phyloP scores from a whole-genome alignment of 2,113 vertebrate genomes.

The Hippopotamus amphibius region DNA sequence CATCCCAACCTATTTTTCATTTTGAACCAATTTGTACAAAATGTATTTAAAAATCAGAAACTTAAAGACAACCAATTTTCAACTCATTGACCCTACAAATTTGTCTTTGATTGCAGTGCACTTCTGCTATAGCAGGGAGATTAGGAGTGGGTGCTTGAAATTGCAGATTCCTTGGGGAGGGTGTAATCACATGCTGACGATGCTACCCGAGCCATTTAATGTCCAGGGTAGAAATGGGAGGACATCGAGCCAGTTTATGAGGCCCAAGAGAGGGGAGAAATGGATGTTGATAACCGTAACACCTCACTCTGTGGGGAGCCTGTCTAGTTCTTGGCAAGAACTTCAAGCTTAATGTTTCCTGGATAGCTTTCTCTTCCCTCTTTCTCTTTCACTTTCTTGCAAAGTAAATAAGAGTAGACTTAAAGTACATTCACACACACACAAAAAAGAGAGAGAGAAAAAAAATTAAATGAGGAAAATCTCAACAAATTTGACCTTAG shows the following conservation, averaged over 20 bases:
- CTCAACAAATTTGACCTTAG: not conserved
- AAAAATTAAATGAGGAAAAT: not conserved
- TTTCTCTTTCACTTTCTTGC: constrained; percentile 1
- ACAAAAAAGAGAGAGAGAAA: not conserved
- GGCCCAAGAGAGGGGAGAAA: constrained; percentile 10
- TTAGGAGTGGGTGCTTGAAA: not conserved
- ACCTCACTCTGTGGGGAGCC: constrained; percentile 34
- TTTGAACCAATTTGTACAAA: constrained; percentile 50
- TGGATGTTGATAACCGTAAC: not conserved
- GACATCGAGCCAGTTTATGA: constrained; percentile 39
- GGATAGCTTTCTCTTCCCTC: constrained; percentile 7
- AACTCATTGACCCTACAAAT: constrained; percentile 67
- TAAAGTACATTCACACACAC: not conserved
- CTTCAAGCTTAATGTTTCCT: constrained; percentile 60
- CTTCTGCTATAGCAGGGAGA: constrained; percentile 19
- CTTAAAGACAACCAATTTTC: constrained; percentile 33
- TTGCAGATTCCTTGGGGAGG: not conserved
- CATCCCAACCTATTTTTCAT: not conserved
- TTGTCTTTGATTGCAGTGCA: constrained; percentile 30
- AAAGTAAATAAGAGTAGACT: constrained; percentile 15
- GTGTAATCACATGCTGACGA: constrained; percentile 26
- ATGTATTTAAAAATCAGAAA: constrained; percentile 71
- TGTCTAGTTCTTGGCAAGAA: constrained; percentile 42
- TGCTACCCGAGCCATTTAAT: not conserved
- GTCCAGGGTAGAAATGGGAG: constrained; percentile 27